Base-by-base conservation (phyloP, 2,797 vertebrate genomes). In the Poecilia gillii region DNA sequence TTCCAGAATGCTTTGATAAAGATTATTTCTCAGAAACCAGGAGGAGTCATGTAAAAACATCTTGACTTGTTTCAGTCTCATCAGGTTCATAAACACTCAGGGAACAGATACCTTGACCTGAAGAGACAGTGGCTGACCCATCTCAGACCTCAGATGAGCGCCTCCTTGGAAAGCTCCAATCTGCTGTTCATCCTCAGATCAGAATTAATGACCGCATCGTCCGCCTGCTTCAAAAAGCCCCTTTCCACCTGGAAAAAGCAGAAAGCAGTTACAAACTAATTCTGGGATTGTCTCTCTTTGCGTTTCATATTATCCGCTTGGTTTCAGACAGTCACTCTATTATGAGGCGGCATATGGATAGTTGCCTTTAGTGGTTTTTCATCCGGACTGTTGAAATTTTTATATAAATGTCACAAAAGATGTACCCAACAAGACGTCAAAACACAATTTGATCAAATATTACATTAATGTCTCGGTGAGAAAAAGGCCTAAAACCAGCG, bases 91-190 rank as follows among this genome's bases (percentile, higher is more conserved):
- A n/a, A 55, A 55, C 53, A 55, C 9, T n/a, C 41, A 33, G 9
- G 14, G n/a, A 33, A 3, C 41, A 33, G 28, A 49, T 76, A 76
- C 75, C 75, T 76, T 49, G 75, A 49, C 31, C 33, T 49, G 62
- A 39, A 74, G 51, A 74, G 73, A 49, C 13, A 39, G 75, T 20
- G 41, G 28, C 57, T 46, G 74, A 64, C 45, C 75, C 75, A 76
- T 76, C 31, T 64, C 57, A 64, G 28, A 33, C 41, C 18, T 64
- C 57, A 75, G 55, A 46, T 33, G n/a, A 33, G 18, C n/a, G 1
- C 20, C 51, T 28, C 51, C 51, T 31, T 31, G 23, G n/a, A 45
- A 20, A 28, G n/a, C 55, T 46, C 18, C 41, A 9, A 43, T 23
- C 57, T 47, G 57, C 57, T 23, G 45, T 28, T 64, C 43, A 13